phyloP scores from a whole-genome alignment of 2,888 invertebrate genomes.

The Hoplodrina blanda region DNA sequence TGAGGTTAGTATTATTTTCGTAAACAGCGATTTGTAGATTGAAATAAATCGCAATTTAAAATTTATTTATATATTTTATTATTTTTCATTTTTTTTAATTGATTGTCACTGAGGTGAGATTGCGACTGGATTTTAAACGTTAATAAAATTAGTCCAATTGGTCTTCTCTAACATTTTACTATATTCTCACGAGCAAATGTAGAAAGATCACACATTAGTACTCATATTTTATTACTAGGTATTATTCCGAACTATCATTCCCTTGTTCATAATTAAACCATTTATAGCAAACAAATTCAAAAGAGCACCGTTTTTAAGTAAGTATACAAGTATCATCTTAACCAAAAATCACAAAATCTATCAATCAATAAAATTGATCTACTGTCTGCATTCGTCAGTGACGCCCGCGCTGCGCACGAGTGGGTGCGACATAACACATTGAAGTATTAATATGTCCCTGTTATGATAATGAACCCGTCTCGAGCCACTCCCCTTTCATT shows the following conservation, averaged over 20 bases:
- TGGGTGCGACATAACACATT: conserved; percentile 63
- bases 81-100: too few species aligned
- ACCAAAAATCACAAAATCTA: neutral
- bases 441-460: conserved; percentile 66
- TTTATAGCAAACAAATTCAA: neutral
- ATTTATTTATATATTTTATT: too few species aligned
- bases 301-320: neutral
- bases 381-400: conserved; percentile 24
- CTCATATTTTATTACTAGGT: too few species aligned
- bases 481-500: conserved; percentile 44
- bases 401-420: conserved; percentile 36
- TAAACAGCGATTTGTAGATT: neutral
- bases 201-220: too few species aligned
- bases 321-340: neutral
- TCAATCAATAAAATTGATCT: conserved; percentile 14
- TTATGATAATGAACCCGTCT: conserved; percentile 65
- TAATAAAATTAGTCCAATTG: too few species aligned
- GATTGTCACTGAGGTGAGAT: too few species aligned
- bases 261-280: too few species aligned
- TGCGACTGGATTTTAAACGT: too few species aligned
- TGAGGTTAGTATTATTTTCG: neutral
- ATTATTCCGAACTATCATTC: too few species aligned
- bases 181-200: too few species aligned
- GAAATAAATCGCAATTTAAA: neutral
- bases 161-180: too few species aligned